phyloP scores from a whole-genome alignment of 2,113 vertebrate species.

The Lasiurus cinereus region DNA sequence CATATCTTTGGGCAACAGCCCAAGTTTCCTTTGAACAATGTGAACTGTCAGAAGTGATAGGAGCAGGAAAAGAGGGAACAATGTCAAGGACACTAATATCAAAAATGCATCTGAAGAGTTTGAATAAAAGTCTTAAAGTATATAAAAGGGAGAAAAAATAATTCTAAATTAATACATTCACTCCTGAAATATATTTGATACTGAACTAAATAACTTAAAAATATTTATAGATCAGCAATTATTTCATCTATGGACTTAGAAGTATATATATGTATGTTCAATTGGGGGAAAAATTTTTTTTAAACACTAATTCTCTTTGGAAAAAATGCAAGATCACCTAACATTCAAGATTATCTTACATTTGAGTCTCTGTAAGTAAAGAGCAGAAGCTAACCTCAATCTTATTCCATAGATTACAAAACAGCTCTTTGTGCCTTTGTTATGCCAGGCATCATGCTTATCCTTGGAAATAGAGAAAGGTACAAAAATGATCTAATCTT shows the following conservation, averaged over 20 bases:
- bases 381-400: neutral
- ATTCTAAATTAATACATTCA: slow-evolving; percentile 13
- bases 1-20: slow-evolving; percentile 50
- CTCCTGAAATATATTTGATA: neutral
- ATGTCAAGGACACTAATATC: neutral
- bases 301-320: neutral
- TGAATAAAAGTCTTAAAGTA: slow-evolving; percentile 39
- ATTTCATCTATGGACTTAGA: neutral
- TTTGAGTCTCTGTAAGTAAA: neutral
- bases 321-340: neutral
- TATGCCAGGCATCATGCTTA: neutral
- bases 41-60: slow-evolving; percentile 45
- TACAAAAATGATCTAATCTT: neutral
- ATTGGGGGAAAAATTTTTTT: neutral
- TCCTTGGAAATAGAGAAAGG: neutral
- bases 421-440: neutral
- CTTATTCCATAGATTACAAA: neutral
- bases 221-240: neutral
- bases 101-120: neutral
- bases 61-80: neutral
- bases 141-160: neutral
- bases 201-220: neutral
- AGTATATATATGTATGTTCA: neutral
- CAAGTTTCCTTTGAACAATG: slow-evolving; percentile 66
- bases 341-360: neutral